Evolutionary conservation across 2,888 invertebrate genomes (phyloP), one percentile per base, ranked within the genome.

Genomic region (Prosopocoilus inquinatus): DNA sequence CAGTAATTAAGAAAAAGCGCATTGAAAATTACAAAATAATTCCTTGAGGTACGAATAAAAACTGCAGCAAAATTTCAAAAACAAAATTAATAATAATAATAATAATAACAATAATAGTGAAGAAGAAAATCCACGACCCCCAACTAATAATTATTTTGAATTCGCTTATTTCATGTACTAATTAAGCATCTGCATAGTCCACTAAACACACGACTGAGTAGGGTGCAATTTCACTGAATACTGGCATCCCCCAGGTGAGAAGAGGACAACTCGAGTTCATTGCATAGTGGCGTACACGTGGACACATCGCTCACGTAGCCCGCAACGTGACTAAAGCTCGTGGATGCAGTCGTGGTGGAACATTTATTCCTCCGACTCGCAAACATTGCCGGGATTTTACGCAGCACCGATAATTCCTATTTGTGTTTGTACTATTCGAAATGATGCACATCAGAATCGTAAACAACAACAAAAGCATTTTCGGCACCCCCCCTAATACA

Each of bases 231-330:
- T 73, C 76, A 65, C 50, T 71, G 64, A 47, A 64, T 64, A 62
- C 67, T 72, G 53, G 68, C 58, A 53, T 69, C 62, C 67, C 60
- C 64, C 67, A 65, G 66, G 66, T 60, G 61, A 74, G 72, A 70
- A 81, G 78, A 76, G 48, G 43, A 53, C 35, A 35, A 35, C 53
- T 39, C 38, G 79, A 78, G 76, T 67, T 74, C 72, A 72, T 73
- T 75, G 67, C 78, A 75, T 74, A 66, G 62, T 68, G 74, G 70
- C 73, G 71, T 73, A 76, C 79, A 81, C 80, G 77, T 73, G 74
- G 70, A 64, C 63, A 59, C 59, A 58, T 49, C 58, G 60, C 67
- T 75, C 78, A 76, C 74, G 75, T 67, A 70, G 63, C 58, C 35
- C 32, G 59, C 66, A 73, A 74, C 74, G 75, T 75, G 78, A 64